Evolutionary conservation across 2,888 invertebrate genomes (phyloP), one percentile per base, ranked within the genome.

Genomic region (Oscheius sp.): DNA sequence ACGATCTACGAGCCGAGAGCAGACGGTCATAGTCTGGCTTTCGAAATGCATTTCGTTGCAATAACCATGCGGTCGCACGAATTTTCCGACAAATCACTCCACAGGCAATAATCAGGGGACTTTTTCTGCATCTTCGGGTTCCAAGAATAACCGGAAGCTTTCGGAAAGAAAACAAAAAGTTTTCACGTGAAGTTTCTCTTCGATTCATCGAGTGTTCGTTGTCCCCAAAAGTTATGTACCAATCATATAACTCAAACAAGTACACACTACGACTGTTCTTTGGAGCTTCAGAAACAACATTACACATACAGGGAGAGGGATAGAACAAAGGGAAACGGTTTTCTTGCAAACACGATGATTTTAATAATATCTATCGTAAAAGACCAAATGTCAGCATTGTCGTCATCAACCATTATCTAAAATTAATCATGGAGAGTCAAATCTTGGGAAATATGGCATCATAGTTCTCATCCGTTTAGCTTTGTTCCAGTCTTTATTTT

Each of bases 11-110:
- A 61, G 4, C 45, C 29, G 27, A 5, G 61, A 29, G 42, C 61
- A 45, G 61, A 42, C 45, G 61, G 61, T 20, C 61, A 45, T 27
- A 61, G 45, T 61, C 55, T 34, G 31, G n/a, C 15, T 55, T 55
- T 33, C 55, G 55, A 55, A 55, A 55, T 5, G 17, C 55, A 55
- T 55, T 55, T 55, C 55, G 55, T 55, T 20, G 42, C 42, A 42
- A 42, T 20, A 42, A 42, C 42, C 42, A 42, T 20, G 42, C 42
- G 42, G n/a, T n/a, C n/a, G n/a, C n/a, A n/a, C n/a, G n/a, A n/a
- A n/a, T n/a, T n/a, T n/a, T n/a, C n/a, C n/a, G n/a, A n/a, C n/a
- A n/a, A n/a, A n/a, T n/a, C n/a, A n/a, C n/a, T n/a, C n/a, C n/a
- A n/a, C n/a, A n/a, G n/a, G n/a, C n/a, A n/a, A n/a, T n/a, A 37